These are phyloP conservation scores for Diadumene lineata DNA, from an alignment of 92 coral and sea anemone species.

Conservation along the genomic window DNA sequence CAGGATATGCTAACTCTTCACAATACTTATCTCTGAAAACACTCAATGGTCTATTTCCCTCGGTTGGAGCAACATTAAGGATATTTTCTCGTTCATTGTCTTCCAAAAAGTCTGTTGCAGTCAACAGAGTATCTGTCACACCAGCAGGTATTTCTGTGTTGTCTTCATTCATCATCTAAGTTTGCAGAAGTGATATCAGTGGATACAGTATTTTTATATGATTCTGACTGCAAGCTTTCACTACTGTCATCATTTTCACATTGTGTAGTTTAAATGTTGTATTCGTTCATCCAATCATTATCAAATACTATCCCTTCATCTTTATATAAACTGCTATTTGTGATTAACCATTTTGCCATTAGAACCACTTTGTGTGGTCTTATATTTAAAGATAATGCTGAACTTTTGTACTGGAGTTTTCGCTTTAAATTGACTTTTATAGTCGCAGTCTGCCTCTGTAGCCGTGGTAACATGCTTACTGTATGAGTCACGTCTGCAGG, in stretches of 20 bases:
- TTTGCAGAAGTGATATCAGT: conserved; percentile 43
- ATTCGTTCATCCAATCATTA: not conserved
- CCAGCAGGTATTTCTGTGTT: conserved; percentile 69
- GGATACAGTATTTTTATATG: conserved; percentile 44
- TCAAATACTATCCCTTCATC: too few relatives aligned
- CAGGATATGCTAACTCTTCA: conserved; percentile 81
- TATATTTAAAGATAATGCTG: conserved; percentile 62
- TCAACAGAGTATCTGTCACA: conserved; percentile 64
- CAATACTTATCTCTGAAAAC: conserved; percentile 59
- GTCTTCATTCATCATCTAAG: conserved; percentile 48
- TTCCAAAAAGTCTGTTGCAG: conserved; percentile 60
- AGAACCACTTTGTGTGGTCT: conserved; percentile 55
- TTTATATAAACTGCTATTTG: conserved; percentile 57
- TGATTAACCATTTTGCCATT: conserved; percentile 60
- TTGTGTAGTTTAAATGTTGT: not conserved
- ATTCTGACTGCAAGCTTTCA: not conserved
- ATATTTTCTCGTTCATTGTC: conserved; percentile 58
- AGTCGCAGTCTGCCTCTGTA: conserved; percentile 51
- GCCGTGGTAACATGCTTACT: conserved; percentile 56
- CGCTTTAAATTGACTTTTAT: conserved; percentile 66
- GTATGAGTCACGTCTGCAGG: conserved; percentile 39
- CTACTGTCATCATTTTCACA: not conserved
- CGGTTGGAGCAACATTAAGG: conserved; percentile 67
- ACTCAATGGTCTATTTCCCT: conserved; percentile 63
- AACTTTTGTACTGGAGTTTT: conserved; percentile 60